A percentile compares a stretch with the other conserved stretches of the same genome.
Evolutionary conservation across 2,113 vertebrate genomes (phyloP).

Genomic region (Brachypteracias leptosomus): DNA sequence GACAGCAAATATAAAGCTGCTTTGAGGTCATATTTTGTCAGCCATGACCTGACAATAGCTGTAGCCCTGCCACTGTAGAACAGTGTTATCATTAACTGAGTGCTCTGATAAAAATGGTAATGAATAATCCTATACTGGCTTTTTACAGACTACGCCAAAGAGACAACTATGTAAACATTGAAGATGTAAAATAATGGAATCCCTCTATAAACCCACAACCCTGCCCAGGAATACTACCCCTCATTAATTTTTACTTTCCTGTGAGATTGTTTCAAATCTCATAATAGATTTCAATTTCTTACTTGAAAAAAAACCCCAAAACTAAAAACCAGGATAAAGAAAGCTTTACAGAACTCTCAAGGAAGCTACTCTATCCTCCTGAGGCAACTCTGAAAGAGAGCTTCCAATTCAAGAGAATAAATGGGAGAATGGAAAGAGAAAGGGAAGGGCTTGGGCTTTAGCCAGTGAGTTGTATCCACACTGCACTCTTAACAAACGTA

Average conservation of each 20-base stretch:
- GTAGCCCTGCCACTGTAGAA: neutral
- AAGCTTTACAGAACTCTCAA: neutral
- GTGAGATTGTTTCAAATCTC: neutral
- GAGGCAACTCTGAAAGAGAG: neutral
- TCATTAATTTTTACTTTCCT: neutral
- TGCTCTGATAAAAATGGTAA: neutral
- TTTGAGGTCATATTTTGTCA: neutral
- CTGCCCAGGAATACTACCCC: neutral
- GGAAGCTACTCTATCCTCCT: neutral
- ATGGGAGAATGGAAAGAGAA: neutral
- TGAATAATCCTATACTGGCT: neutral
- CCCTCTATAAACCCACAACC: neutral
- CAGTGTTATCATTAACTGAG: neutral
- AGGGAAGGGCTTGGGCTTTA: neutral
- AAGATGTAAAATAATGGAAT: neutral
- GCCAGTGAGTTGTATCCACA: neutral
- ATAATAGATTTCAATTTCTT: neutral
- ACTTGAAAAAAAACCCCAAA: neutral
- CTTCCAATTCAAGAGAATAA: neutral
- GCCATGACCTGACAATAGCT: neutral
- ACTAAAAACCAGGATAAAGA: neutral
- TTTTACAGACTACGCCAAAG: neutral
- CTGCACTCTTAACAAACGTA: neutral
- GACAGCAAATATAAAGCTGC: neutral
- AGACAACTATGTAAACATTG: neutral